Evolutionary conservation across 1,140 invertebrate genomes (phyloP).

Genomic region (Pseudobourletiella spinata): DNA sequence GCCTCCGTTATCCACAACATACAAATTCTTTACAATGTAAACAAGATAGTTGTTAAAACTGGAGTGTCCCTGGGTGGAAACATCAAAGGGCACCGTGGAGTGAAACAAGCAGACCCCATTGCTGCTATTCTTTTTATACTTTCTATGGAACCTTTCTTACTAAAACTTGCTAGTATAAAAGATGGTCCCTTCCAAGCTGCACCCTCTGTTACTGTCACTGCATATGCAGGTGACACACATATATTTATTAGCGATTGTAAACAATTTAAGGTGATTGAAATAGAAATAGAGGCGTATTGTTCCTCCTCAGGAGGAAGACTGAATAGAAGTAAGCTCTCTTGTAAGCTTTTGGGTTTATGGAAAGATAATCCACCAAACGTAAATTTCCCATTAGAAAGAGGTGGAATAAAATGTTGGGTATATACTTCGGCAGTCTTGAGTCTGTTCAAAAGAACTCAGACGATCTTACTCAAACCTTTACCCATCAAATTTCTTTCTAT

Average conservation of each 20-base stretch:
- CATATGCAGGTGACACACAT: slow-evolving; percentile 11
- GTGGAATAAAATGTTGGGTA: slow-evolving; percentile 5
- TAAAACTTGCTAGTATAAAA: not conserved
- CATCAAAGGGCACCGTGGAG: not conserved
- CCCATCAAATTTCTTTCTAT: not conserved
- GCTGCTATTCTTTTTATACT: slow-evolving; percentile 1
- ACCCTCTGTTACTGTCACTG: not conserved
- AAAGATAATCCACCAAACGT: not conserved
- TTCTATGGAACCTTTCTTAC: not conserved
- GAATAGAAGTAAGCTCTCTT: not conserved
- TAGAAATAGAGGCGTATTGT: not conserved
- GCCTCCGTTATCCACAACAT: not conserved
- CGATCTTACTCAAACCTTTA: not conserved
- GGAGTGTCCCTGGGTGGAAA: not conserved
- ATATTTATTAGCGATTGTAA: not conserved
- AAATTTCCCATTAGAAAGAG: not conserved
- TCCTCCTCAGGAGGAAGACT: not conserved
- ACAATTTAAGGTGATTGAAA: not conserved
- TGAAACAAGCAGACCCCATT: slow-evolving; percentile 14
- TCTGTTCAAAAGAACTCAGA: not conserved
- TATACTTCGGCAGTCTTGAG: not conserved
- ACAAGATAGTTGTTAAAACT: not conserved
- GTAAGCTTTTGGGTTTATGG: not conserved
- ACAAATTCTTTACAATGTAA: not conserved
- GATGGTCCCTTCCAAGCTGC: not conserved